phyloP scores from a whole-genome alignment of 2,113 vertebrate genomes.

The Poecilia latipinna region DNA sequence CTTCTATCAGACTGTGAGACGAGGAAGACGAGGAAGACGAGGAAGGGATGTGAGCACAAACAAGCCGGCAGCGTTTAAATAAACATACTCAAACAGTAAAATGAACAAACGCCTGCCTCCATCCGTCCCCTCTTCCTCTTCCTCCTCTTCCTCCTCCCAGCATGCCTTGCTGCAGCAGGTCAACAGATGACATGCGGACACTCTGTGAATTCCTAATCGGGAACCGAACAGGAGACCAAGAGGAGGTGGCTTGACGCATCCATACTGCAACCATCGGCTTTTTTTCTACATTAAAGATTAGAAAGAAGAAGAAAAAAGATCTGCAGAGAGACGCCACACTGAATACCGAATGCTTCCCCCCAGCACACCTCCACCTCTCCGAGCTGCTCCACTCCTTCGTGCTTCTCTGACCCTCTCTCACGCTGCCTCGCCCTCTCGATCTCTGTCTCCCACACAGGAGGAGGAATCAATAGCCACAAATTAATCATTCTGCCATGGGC shows the following conservation, averaged over 20 bases:
- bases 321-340: constrained; percentile 77
- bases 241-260: constrained; percentile 76
- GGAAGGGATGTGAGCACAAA: background rate
- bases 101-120: constrained; percentile 44
- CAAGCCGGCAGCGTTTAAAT: constrained; percentile 50
- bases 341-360: constrained; percentile 75
- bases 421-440: constrained; percentile 26
- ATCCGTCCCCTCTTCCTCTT: constrained; percentile 32
- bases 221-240: constrained; percentile 33
- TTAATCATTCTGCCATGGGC: constrained; percentile 76
- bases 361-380: constrained; percentile 15
- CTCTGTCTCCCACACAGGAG: constrained; percentile 44
- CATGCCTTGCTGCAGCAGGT: constrained; percentile 68
- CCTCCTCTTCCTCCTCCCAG: constrained; percentile 41
- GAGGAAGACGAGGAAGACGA: background rate
- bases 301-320: constrained; percentile 69
- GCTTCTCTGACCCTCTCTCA: constrained; percentile 48
- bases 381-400: constrained; percentile 31
- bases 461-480: constrained; percentile 81
- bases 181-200: constrained; percentile 76
- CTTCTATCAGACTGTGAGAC: constrained; percentile 19
- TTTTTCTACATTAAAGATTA: constrained; percentile 79
- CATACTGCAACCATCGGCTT: constrained; percentile 77
- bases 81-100: constrained; percentile 60
- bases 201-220: constrained; percentile 75